Evolutionary conservation across 2,797 vertebrate genomes (phyloP).

Genomic region (Anas acuta): DNA sequence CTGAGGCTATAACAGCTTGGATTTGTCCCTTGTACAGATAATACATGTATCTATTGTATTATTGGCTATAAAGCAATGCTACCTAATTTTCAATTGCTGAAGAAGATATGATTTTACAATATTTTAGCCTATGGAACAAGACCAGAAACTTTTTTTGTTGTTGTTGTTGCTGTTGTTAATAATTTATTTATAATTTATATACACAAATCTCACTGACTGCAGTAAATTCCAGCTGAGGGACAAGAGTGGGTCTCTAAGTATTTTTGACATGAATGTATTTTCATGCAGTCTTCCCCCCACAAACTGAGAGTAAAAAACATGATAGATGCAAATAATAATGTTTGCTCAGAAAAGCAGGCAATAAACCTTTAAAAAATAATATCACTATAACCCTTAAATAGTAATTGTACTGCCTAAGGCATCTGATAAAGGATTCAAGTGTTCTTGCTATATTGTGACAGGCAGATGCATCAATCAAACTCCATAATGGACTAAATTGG

Average conservation of each 20-base stretch:
- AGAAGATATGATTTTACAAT: neutral
- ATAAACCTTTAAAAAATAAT: conserved; percentile 31
- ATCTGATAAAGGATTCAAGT: conserved; percentile 54
- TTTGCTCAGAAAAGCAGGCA: conserved; percentile 51
- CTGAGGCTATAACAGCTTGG: neutral
- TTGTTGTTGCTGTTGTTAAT: too few species aligned
- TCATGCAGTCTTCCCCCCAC: neutral
- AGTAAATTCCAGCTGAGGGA: neutral
- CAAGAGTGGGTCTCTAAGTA: neutral
- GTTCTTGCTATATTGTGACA: conserved; percentile 51
- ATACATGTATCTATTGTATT: neutral
- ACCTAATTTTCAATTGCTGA: neutral
- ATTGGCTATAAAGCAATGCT: neutral
- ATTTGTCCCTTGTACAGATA: neutral
- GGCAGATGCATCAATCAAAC: conserved; percentile 74
- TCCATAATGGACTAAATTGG: conserved; percentile 73
- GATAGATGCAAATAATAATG: conserved; percentile 31
- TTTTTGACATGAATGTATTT: neutral
- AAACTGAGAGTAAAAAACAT: neutral
- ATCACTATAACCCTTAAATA: conserved; percentile 44
- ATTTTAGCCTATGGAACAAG: neutral
- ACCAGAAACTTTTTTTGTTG: neutral
- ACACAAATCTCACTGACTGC: neutral
- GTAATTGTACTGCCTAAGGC: conserved; percentile 32
- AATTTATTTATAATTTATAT: neutral